Percentiles rank a stretch among this genome's conserved stretches.
phyloP scores from a whole-genome alignment of 2,797 vertebrate genomes.

The Ceryle rudis region DNA sequence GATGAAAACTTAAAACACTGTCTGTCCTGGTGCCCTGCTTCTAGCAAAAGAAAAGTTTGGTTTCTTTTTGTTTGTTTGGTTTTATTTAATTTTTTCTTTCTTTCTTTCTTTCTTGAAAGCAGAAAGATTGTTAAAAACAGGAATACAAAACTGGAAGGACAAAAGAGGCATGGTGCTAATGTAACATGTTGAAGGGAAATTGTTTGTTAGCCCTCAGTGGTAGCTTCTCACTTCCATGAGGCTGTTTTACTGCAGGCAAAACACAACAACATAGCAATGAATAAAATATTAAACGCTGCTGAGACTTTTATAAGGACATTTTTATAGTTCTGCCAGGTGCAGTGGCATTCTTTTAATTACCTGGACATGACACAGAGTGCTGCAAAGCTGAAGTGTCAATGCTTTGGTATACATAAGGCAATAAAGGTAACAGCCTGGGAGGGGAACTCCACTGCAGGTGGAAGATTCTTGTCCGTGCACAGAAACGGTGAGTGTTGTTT shows the following conservation, averaged over 20 bases:
- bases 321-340: constrained; percentile 38
- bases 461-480: not conserved
- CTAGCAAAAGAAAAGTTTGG: not conserved
- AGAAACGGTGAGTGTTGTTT: not conserved
- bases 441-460: not conserved
- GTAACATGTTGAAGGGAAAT: not conserved
- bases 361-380: constrained; percentile 8
- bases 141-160: not conserved
- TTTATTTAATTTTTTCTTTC: too few relatives aligned
- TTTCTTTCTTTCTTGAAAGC: not conserved
- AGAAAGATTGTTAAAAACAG: not conserved
- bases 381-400: not conserved
- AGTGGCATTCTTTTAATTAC: constrained; percentile 45
- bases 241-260: constrained; percentile 37
- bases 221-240: not conserved
- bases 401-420: not conserved
- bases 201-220: not conserved
- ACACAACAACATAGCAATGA: constrained; percentile 1
- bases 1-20: not conserved
- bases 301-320: constrained; percentile 41
- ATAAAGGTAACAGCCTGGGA: not conserved
- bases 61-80: too few relatives aligned
- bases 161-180: not conserved
- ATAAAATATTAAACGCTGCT: constrained; percentile 53
- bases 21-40: not conserved